phyloP scores from a whole-genome alignment of 2,113 vertebrate species.

The Mirza zaza region DNA sequence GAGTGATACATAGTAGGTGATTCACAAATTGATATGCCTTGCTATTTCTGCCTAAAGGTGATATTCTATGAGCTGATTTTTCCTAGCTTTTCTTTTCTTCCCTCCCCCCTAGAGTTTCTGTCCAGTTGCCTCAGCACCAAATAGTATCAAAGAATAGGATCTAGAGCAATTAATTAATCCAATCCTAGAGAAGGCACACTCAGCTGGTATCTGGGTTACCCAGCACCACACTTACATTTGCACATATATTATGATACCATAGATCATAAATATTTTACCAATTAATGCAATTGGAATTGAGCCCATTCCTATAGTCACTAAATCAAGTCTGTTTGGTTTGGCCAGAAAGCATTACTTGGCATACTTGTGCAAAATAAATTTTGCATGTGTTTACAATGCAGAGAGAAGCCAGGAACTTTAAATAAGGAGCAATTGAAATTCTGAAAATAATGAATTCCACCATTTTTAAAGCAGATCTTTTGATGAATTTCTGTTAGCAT shows the following conservation, averaged over 20 bases:
- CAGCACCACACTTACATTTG: not conserved
- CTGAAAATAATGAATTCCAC: constrained; percentile 64
- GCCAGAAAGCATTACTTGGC: constrained; percentile 48
- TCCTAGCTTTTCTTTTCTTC: not conserved
- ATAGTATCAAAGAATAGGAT: not conserved
- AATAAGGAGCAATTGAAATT: constrained; percentile 44
- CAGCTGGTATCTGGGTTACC: not conserved
- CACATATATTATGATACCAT: not conserved
- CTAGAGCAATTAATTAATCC: not conserved
- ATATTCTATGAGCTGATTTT: not conserved
- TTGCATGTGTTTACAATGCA: constrained; percentile 38
- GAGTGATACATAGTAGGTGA: not conserved
- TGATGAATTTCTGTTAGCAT: not conserved
- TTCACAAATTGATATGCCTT: not conserved
- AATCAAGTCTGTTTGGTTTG: constrained; percentile 52
- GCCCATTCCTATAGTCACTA: constrained; percentile 9
- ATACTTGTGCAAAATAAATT: constrained; percentile 21
- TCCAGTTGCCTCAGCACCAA: not conserved
- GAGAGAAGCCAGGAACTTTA: constrained; percentile 42
- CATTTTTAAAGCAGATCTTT: not conserved
- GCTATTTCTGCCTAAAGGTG: not conserved
- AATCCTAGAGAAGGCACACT: not conserved
- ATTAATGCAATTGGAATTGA: not conserved
- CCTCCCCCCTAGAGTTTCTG: not conserved
- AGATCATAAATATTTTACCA: constrained; percentile 53